phyloP scores from a whole-genome alignment of 2,888 invertebrate species.

The Gastrophysa polygoni region DNA sequence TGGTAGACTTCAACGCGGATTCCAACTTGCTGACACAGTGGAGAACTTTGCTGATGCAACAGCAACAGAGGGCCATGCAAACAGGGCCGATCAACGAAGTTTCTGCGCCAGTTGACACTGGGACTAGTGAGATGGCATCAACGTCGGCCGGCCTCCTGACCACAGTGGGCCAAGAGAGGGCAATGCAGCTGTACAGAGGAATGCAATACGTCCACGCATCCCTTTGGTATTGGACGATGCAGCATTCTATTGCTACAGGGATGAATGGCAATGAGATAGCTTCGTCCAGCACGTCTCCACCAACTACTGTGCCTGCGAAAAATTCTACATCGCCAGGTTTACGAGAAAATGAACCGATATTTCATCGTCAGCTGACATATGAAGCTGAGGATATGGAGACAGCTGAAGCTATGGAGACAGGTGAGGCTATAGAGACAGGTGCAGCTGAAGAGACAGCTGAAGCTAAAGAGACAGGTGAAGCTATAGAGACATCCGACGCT shows the following conservation, averaged over 20 bases:
- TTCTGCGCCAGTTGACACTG: constrained; percentile 38
- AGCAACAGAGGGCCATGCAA: constrained; percentile 36
- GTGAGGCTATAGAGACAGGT: too few relatives aligned
- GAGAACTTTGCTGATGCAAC: constrained; percentile 44
- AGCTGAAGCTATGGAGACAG: too few relatives aligned
- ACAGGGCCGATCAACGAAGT: constrained; percentile 26
- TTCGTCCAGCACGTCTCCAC: constrained; percentile 25
- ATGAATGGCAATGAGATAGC: constrained; percentile 31
- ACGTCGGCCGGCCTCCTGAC: constrained; percentile 50
- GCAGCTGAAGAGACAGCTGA: too few relatives aligned
- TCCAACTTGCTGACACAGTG: constrained; percentile 48
- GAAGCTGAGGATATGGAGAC: too few relatives aligned
- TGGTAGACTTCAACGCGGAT: constrained; percentile 45
- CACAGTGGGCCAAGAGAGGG: constrained; percentile 37
- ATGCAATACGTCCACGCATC: constrained; percentile 68
- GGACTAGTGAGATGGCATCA: constrained; percentile 42
- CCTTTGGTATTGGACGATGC: constrained; percentile 77
- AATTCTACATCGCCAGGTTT: constrained; percentile 37
- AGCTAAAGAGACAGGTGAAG: too few relatives aligned
- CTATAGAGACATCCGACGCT: too few relatives aligned
- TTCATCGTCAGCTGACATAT: constrained; percentile 72
- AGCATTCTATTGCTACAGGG: constrained; percentile 59
- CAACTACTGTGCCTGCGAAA: constrained; percentile 41
- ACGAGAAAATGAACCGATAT: constrained; percentile 65
- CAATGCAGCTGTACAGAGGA: constrained; percentile 47